These are phyloP conservation scores for Nephila pilipes DNA, from an alignment of 1,140 invertebrate species.

Conservation along the genomic window DNA sequence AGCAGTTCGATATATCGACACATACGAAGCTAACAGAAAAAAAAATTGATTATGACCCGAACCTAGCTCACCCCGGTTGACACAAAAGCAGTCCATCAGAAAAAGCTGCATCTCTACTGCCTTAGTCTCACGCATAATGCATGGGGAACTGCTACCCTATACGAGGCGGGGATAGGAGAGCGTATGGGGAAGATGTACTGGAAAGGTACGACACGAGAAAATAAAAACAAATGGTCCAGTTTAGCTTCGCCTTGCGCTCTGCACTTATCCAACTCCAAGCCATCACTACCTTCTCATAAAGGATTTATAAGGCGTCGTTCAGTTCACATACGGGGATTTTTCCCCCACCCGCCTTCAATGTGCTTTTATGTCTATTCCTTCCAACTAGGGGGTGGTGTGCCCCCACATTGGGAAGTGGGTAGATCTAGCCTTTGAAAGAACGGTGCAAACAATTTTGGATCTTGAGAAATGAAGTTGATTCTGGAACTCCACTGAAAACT, in stretches of 20 bases:
- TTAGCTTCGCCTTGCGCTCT: constrained; percentile 66
- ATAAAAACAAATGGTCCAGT: constrained; percentile 76
- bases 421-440: constrained; percentile 31
- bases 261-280: constrained; percentile 72
- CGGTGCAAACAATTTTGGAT: constrained; percentile 50
- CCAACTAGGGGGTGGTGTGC: constrained; percentile 10
- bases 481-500: background rate
- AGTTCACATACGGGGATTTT: constrained; percentile 22
- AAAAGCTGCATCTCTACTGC: constrained; percentile 30
- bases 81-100: constrained; percentile 70
- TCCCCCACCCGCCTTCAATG: constrained; percentile 9
- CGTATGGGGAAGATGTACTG: constrained; percentile 25
- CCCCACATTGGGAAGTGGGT: background rate
- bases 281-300: constrained; percentile 76
- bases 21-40: constrained; percentile 19
- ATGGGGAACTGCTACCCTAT: constrained; percentile 44
- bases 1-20: constrained; percentile 50
- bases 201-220: constrained; percentile 56
- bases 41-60: constrained; percentile 75
- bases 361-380: constrained; percentile 49
- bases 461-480: constrained; percentile 39
- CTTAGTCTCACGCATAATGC: constrained; percentile 54
- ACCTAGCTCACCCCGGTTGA: constrained; percentile 61
- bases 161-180: constrained; percentile 26
- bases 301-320: constrained; percentile 71